Evolutionary conservation across 2,888 invertebrate genomes (phyloP).

Genomic region (Limnephilus rhombicus): DNA sequence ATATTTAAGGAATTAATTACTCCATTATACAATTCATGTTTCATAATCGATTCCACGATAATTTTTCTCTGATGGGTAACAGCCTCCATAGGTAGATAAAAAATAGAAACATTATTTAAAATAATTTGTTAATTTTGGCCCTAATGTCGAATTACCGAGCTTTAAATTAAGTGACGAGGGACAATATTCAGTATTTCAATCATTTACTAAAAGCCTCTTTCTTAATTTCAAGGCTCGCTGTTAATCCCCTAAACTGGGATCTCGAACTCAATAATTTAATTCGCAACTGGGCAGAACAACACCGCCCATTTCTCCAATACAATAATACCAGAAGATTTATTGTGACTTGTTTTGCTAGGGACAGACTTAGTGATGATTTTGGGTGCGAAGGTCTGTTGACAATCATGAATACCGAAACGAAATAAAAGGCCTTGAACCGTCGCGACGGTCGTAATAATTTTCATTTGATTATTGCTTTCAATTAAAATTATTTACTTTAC

Average conservation of each 20-base stretch:
- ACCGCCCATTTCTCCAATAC: background rate
- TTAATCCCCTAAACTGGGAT: background rate
- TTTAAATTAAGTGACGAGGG: background rate
- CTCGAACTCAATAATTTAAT: background rate
- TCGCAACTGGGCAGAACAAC: background rate
- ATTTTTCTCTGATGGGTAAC: background rate
- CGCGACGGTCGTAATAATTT: background rate
- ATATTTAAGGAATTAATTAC: background rate
- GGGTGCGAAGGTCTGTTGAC: conserved; percentile 3
- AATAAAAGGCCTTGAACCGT: background rate
- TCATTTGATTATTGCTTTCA: background rate
- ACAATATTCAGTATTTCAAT: background rate
- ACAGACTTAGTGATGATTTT: conserved; percentile 11
- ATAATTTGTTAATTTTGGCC: background rate
- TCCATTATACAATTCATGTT: too few species aligned
- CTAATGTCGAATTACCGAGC: background rate
- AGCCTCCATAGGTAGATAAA: background rate
- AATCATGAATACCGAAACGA: background rate
- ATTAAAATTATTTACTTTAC: background rate
- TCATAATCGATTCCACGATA: background rate
- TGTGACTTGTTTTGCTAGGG: background rate
- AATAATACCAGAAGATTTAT: background rate
- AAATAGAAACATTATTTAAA: background rate
- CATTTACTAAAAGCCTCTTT: background rate
- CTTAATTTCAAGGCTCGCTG: background rate